Evolutionary conservation across 2,113 vertebrate species (phyloP).

Genomic region (Eulemur rufifrons): DNA sequence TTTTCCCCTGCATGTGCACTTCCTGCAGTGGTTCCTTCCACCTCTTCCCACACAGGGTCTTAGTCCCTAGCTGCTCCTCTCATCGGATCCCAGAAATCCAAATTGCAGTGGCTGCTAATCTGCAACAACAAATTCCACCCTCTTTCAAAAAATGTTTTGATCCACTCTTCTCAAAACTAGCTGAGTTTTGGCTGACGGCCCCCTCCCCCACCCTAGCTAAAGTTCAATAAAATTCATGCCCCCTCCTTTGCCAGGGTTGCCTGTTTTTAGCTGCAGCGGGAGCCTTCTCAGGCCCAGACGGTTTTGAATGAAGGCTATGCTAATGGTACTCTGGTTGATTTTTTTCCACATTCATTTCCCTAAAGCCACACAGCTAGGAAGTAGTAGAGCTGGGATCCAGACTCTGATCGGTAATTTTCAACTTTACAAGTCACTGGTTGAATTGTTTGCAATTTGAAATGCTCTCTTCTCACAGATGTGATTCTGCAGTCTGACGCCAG

Average conservation of each 20-base stretch:
- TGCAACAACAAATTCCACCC: neutral
- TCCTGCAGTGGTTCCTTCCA: neutral
- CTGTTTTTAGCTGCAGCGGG: neutral
- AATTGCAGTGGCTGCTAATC: neutral
- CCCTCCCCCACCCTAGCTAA: neutral
- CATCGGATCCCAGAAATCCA: neutral
- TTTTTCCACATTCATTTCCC: neutral
- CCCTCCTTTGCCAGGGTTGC: neutral
- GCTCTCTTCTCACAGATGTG: neutral
- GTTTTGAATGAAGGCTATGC: neutral
- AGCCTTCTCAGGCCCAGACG: neutral
- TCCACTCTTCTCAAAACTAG: neutral
- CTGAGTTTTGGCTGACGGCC: neutral
- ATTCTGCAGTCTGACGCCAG: neutral
- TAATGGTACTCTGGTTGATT: neutral
- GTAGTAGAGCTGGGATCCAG: neutral
- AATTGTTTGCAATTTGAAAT: neutral
- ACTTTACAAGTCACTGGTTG: neutral
- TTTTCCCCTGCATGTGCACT: neutral
- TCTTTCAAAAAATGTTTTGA: neutral
- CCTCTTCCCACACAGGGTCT: neutral
- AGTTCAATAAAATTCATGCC: neutral
- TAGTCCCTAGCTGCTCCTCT: neutral
- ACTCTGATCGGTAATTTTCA: neutral
- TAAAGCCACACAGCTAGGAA: neutral